A percentile compares a stretch with the other conserved stretches of the same genome.
These are phyloP conservation scores for Sebastes elongatus DNA, from an alignment of 2,797 vertebrate species.

Conservation along the genomic window DNA sequence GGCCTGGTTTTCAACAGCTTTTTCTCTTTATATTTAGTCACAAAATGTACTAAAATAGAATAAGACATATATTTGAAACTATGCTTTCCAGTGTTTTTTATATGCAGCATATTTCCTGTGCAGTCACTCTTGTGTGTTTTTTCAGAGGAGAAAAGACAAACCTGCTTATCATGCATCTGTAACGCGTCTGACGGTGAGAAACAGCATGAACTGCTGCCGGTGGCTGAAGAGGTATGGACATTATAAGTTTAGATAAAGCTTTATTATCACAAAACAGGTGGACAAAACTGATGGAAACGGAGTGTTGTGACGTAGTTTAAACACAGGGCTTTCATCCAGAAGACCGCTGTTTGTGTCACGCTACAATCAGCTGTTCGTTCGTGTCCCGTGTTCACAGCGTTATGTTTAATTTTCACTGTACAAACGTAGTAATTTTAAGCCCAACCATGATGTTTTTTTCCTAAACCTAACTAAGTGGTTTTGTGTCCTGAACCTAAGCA, in stretches of 20 bases:
- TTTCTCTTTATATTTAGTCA: not conserved
- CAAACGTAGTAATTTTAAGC: no score
- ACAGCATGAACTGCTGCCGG: conserved; percentile 41
- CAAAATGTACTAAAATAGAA: not conserved
- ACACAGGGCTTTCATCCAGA: no score
- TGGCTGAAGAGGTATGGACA: conserved; percentile 50
- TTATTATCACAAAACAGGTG: not conserved
- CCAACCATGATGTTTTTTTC: no score
- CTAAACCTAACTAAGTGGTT: no score
- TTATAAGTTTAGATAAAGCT: not conserved
- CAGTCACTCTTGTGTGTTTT: conserved; percentile 4
- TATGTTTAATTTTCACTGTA: no score
- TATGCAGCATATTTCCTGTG: not conserved
- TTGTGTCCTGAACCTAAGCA: no score
- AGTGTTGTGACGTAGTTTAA: not conserved
- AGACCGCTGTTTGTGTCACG: no score
- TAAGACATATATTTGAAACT: not conserved
- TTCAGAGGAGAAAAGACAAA: conserved; percentile 50
- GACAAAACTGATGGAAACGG: not conserved
- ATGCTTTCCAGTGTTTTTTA: not conserved
- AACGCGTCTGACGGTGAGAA: conserved; percentile 3
- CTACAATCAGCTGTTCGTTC: no score
- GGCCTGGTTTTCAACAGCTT: not conserved
- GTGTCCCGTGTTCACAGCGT: no score
- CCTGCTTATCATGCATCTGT: conserved; percentile 15